Percentiles rank a stretch among this genome's conserved stretches.
Conservation (phyloP, 1,140 invertebrate species). For the Agrilus planipennis region DNA sequence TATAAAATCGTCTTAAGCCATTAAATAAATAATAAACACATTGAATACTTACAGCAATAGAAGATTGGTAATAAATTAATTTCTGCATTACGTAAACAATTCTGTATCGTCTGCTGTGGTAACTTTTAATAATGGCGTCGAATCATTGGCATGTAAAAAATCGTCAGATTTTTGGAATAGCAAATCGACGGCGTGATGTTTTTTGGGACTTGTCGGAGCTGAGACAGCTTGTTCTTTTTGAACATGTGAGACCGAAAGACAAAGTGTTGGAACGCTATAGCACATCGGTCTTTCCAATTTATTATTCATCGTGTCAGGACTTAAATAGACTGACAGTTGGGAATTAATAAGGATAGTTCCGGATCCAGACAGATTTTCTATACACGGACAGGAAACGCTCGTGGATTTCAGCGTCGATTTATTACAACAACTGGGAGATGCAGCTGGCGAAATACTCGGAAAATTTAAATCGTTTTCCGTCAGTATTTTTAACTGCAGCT, state of each 20-base stretch:
- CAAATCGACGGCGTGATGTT: constrained; percentile 26
- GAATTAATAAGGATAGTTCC: constrained; percentile 28
- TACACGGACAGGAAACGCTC: constrained; percentile 48
- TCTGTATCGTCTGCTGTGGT: constrained; percentile 12
- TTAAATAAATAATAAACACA: too few species aligned
- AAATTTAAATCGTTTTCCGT: too few species aligned
- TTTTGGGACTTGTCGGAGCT: constrained; percentile 38
- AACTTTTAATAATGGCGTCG: constrained; percentile 33
- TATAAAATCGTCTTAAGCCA: too few species aligned
- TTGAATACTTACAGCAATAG: too few species aligned
- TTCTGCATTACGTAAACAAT: too few species aligned
- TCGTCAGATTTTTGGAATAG: constrained; percentile 29
- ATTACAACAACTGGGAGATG: constrained; percentile 31
- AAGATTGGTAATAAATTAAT: too few species aligned
- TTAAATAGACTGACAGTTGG: constrained; percentile 26
- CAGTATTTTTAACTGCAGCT: constrained; percentile 39
- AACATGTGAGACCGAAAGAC: constrained; percentile 15
- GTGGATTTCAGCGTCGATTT: constrained; percentile 37
- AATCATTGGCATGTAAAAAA: constrained; percentile 33
- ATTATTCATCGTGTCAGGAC: constrained; percentile 19
- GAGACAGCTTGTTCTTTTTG: constrained; percentile 29
- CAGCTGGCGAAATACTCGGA: too few species aligned
- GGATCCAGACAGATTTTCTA: constrained; percentile 39
- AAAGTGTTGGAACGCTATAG: constrained; percentile 31
- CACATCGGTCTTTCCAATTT: constrained; percentile 12